Base-by-base conservation (phyloP, 2,797 vertebrate genomes). In the Yasuhikotakia modesta region DNA sequence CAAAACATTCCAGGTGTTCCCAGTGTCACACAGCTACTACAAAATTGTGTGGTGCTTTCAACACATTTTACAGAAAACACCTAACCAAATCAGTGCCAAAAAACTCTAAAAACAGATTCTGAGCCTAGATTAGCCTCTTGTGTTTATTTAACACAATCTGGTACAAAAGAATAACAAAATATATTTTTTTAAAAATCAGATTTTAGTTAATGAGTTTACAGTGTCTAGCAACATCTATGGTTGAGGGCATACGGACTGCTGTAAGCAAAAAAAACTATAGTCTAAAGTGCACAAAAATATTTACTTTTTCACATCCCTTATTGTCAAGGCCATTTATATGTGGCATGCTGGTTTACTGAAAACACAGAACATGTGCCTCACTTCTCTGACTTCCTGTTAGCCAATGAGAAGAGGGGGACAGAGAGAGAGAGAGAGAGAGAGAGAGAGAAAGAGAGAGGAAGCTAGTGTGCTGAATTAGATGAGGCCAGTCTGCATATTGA, bases 401-500 rank as follows among this genome's bases (percentile, higher is more conserved):
- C 86, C 75, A 58, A 45, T 55, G 70, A 72, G 60, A 73, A 69
- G 71, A n/a, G n/a, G n/a, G n/a, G 55, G 79, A 63, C 78, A 80
- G 24, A 70, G 70, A 82, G 22, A 58, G 68, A 68, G 77, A 43
- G 50, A 55, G 35, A 43, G 53, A 48, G 53, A 68, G n/a, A 52
- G 32, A 46, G 13, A 61, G 66, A 19, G 69, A 32, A 30, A 22
- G 43, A 70, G 32, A 22, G 53, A 70, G 32, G 22, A 50, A 60
- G 55, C 39, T 60, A n/a, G 27, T 32, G 39, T 5, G 16, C 61
- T 19, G 10, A 30, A 22, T 24, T 46, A 70, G 68, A 55, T 7
- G 48, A 35, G 50, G 76, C 22, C 63, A 78, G 75, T 60, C 68
- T 6, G 52, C 76, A 78, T 92, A 91, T 92, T 81, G 91, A 93